Evolutionary conservation across 64 coral and sea anemone genomes (phyloP).

Genomic region (Stichodactyla helianthus): DNA sequence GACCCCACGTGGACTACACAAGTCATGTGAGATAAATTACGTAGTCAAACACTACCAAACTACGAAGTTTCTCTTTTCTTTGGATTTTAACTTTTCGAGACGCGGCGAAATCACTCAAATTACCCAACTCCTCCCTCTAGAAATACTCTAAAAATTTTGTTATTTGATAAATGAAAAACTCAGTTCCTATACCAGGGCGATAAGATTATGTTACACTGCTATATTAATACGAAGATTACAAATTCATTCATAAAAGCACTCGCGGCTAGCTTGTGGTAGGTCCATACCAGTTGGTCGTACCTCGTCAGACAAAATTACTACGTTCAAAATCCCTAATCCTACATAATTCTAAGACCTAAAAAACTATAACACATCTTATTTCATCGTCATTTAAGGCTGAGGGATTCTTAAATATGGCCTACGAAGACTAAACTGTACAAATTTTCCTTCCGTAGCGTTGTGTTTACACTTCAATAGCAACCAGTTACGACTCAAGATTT

Average conservation of each 20-base stretch:
- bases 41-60: background rate
- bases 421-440: constrained; percentile 6
- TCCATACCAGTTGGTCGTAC: background rate
- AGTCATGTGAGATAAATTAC: constrained; percentile 20
- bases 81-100: background rate
- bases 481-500: constrained; percentile 15
- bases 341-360: background rate
- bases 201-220: background rate
- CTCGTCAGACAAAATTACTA: background rate
- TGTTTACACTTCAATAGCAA: constrained; percentile 22
- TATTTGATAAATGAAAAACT: background rate
- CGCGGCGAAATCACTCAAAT: background rate
- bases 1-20: background rate
- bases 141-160: background rate
- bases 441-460: background rate
- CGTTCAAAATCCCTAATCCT: background rate
- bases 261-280: background rate
- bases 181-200: background rate
- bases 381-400: background rate
- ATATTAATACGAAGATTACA: constrained; percentile 9
- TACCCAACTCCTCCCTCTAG: background rate
- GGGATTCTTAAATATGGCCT: background rate
- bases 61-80: background rate
- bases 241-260: constrained; percentile 13
- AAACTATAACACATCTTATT: background rate